Percentiles rank a stretch among this genome's conserved stretches.
Evolutionary conservation across 2,113 vertebrate genomes (phyloP).

Genomic region (Chiloscyllium plagiosum): DNA sequence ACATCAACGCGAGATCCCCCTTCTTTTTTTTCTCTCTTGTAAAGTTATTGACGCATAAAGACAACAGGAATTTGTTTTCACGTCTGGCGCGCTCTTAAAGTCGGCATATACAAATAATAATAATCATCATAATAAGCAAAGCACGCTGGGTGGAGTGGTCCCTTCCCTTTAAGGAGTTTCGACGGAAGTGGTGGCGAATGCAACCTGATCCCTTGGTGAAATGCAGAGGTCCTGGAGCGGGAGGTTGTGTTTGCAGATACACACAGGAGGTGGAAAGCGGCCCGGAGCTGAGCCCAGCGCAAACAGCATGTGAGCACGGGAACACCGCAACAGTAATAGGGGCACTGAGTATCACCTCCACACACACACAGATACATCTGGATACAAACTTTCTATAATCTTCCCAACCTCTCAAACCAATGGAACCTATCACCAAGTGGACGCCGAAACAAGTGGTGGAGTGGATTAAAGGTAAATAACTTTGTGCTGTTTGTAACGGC

Average conservation of each 20-base stretch:
- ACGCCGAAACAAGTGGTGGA: conserved; percentile 66
- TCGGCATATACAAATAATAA: not conserved
- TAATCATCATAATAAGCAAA: not conserved
- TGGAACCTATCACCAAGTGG: conserved; percentile 67
- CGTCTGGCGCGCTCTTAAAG: not conserved
- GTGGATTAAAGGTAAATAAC: conserved; percentile 59
- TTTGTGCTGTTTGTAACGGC: not conserved
- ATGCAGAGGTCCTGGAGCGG: not conserved
- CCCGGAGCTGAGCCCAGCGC: not conserved
- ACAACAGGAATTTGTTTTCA: not conserved
- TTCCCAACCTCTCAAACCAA: conserved; percentile 37
- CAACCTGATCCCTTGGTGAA: not conserved
- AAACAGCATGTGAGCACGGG: not conserved
- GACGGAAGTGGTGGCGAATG: not conserved
- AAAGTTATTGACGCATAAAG: not conserved
- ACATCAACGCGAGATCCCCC: not conserved
- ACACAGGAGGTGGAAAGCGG: not conserved
- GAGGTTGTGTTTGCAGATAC: not conserved
- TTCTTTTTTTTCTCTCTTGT: not conserved
- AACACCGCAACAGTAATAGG: not conserved
- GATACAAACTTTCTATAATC: not conserved
- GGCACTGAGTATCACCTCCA: not conserved
- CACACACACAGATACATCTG: too few relatives aligned
- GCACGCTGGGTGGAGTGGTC: not conserved
- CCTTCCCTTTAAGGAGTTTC: conserved; percentile 26